phyloP scores from a whole-genome alignment of 2,888 invertebrate species.

The Epinotia ramella region DNA sequence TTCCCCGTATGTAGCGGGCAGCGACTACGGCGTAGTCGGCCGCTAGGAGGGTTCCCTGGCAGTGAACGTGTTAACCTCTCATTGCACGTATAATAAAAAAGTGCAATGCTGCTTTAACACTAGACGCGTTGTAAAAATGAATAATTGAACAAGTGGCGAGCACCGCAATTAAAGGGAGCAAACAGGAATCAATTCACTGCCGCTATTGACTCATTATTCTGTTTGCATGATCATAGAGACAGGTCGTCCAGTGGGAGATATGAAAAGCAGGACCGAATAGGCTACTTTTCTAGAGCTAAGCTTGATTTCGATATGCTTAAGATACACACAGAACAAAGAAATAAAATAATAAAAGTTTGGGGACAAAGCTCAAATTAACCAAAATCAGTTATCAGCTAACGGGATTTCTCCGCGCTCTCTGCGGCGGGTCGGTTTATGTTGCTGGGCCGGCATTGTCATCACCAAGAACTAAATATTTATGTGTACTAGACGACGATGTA shows the following conservation, averaged over 20 bases:
- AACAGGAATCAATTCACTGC: conserved; percentile 39
- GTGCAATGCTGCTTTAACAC: conserved; percentile 14
- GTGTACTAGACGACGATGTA: too few relatives aligned
- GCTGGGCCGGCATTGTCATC: too few relatives aligned
- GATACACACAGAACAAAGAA: neutral
- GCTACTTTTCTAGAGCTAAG: neutral
- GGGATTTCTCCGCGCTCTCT: too few relatives aligned
- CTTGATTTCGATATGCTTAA: neutral
- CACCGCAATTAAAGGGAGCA: conserved; percentile 10
- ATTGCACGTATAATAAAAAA: neutral
- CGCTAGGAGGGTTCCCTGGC: too few relatives aligned
- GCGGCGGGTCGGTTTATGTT: too few relatives aligned
- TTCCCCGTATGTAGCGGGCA: too few relatives aligned
- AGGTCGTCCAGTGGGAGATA: conserved; percentile 2
- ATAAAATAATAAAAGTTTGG: neutral
- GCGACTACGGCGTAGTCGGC: too few relatives aligned
- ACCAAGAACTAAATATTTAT: too few relatives aligned
- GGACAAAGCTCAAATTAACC: too few relatives aligned
- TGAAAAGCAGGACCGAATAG: neutral
- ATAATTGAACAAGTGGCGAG: conserved; percentile 27
- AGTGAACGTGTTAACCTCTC: neutral
- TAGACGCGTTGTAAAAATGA: conserved; percentile 25
- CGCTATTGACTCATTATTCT: conserved; percentile 39
- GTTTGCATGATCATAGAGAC: conserved; percentile 27
- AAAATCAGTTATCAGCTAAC: too few relatives aligned